A percentile compares a stretch with the other conserved stretches of the same genome.
Evolutionary conservation across 2,888 invertebrate species (phyloP).

Genomic region (Pegoplata infirma): DNA sequence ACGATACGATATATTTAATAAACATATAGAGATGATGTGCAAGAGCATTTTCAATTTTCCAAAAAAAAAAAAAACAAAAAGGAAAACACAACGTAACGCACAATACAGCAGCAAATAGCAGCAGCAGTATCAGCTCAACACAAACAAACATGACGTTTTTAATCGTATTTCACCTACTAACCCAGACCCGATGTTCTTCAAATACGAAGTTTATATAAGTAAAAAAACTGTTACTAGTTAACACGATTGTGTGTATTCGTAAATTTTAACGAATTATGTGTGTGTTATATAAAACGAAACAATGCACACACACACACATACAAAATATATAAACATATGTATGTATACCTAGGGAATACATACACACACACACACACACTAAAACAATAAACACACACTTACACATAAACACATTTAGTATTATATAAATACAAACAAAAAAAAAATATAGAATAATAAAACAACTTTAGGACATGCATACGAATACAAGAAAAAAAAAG

Average conservation of each 20-base stretch:
- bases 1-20: neutral
- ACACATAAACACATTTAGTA: no score
- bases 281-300: neutral
- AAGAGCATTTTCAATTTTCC: slow-evolving; percentile 16
- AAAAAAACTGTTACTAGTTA: no score
- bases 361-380: neutral
- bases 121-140: neutral
- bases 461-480: neutral
- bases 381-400: no score
- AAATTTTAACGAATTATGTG: neutral
- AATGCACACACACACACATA: no score
- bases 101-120: neutral
- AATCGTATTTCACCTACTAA: slow-evolving; percentile 25
- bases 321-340: no score
- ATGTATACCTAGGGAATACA: neutral
- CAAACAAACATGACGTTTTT: neutral
- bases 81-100: no score
- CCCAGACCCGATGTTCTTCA: slow-evolving; percentile 16
- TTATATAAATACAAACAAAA: no score
- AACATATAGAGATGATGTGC: slow-evolving; percentile 15
- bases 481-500: neutral
- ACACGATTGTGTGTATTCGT: neutral
- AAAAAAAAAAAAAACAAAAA: slow-evolving; percentile 4
- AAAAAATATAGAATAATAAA: no score
- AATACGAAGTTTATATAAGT: slow-evolving; percentile 9